Base-by-base conservation (phyloP, 2,888 invertebrate species). In the Leistus spinibarbis region DNA sequence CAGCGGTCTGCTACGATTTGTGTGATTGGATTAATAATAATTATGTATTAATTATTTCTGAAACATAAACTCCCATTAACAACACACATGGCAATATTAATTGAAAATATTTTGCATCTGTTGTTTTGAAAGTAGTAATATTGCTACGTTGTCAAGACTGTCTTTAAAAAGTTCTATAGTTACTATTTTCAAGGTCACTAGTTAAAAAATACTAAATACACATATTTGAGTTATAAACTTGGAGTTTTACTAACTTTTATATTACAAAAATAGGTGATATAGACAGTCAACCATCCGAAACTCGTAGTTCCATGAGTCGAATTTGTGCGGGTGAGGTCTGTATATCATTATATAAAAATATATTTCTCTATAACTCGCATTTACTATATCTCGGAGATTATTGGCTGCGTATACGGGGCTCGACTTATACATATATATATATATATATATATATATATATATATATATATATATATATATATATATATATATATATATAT, bases 401-500 rank as follows among this genome's bases (percentile, higher is more conserved):
- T n/a, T n/a, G 0, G 56, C 19, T 27, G 10, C 22, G 65, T 27
- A n/a, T 24, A 13, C 60, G n/a, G 9, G 54, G 19, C n/a, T 9
- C 20, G 22, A 3, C n/a, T 1, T 22, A 7, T 0, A 2, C n/a
- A 54, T 40, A 73, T 40, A 73, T 69, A 75, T 71, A 69, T 69
- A 65, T 69, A 69, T 69, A 65, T 69, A 69, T 69, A 65, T 69
- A 69, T 69, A 65, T 69, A 69, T 69, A 65, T 69, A 69, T 69
- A 65, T 65, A 65, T 65, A 65, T 65, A 65, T 65, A 23, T 65
- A 65, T 65, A 65, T 23, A 20, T 65, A 65, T 65, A 20, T 65
- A 20, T 20, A 20, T 65, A 65, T 23, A 65, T n/a, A 16, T 20
- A 65, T 23, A n/a, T 23, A 20, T 65, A 23, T 53, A 53, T 53